Conservation (phyloP, 2,797 vertebrate genomes). For the Lutjanus argentimaculatus region DNA sequence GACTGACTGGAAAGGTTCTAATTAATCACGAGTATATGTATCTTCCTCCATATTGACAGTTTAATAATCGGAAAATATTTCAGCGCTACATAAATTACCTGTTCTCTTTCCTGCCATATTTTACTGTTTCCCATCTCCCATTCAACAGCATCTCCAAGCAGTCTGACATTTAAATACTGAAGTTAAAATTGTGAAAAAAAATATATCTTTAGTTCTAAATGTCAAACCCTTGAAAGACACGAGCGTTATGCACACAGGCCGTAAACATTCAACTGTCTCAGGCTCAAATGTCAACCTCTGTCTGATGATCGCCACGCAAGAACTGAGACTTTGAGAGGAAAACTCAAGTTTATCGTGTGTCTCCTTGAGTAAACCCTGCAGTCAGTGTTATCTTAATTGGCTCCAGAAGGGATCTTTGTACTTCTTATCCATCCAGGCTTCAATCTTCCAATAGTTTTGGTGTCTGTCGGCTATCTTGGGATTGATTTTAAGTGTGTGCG, state of each 20-base stretch:
- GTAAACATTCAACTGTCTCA: constrained; percentile 8
- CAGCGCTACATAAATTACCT: not conserved
- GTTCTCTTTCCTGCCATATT: not conserved
- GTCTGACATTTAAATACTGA: constrained; percentile 47
- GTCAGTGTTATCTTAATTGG: constrained; percentile 57
- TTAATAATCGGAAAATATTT: not conserved
- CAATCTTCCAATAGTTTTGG: constrained; percentile 36
- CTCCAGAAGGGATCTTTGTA: constrained; percentile 54
- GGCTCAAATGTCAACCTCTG: constrained; percentile 51
- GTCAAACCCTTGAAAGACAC: constrained; percentile 19
- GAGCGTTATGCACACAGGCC: not conserved
- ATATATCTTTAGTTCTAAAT: constrained; percentile 11
- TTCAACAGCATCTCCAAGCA: not conserved
- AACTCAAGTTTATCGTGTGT: not conserved
- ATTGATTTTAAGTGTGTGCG: constrained; percentile 55
- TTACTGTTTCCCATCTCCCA: constrained; percentile 6
- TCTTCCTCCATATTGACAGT: not conserved
- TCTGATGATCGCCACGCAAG: constrained; percentile 5
- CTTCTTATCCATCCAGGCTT: constrained; percentile 15
- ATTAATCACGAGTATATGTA: not conserved
- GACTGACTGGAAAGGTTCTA: too few species aligned
- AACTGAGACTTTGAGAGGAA: constrained; percentile 36
- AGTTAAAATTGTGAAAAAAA: constrained; percentile 1
- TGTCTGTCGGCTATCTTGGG: constrained; percentile 6
- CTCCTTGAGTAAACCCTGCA: constrained; percentile 9